phyloP scores from a whole-genome alignment of 2,797 vertebrate genomes.

The Hybognathus amarus region DNA sequence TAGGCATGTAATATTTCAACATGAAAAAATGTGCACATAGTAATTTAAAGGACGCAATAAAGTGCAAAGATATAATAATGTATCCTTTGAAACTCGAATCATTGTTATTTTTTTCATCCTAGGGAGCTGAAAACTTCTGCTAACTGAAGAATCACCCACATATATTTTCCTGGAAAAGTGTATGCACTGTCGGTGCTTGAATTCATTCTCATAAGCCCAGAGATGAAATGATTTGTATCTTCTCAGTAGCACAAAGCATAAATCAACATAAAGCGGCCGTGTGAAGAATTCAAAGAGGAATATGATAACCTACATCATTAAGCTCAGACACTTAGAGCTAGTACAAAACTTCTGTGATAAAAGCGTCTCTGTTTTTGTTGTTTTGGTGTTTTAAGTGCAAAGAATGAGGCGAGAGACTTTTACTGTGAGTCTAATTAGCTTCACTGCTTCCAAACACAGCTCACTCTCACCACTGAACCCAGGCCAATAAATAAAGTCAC shows the following conservation, averaged over 20 bases:
- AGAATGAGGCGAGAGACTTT: conserved; percentile 8
- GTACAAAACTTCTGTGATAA: conserved; percentile 58
- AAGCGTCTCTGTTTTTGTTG: conserved; percentile 1
- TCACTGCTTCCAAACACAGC: conserved; percentile 68
- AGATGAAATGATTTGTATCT: conserved; percentile 44
- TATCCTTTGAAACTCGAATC: not conserved
- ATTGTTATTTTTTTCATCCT: not conserved
- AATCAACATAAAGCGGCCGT: conserved; percentile 26
- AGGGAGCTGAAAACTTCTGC: not conserved
- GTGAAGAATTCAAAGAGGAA: conserved; percentile 38
- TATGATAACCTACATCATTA: conserved; percentile 44
- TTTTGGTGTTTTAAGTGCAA: conserved; percentile 4
- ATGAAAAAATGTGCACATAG: not conserved
- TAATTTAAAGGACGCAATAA: not conserved
- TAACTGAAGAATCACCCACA: conserved; percentile 22
- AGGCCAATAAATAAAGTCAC: conserved; percentile 75
- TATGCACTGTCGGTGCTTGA: not conserved
- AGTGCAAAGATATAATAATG: not conserved
- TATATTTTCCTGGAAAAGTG: conserved; percentile 19
- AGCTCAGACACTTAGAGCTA: not conserved
- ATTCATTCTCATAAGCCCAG: conserved; percentile 26
- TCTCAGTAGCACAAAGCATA: conserved; percentile 27
- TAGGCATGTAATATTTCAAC: not conserved
- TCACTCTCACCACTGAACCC: conserved; percentile 66
- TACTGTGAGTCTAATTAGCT: conserved; percentile 61